Evolutionary conservation across 2,888 invertebrate species (phyloP).

Genomic region (Nomada goodeniana): DNA sequence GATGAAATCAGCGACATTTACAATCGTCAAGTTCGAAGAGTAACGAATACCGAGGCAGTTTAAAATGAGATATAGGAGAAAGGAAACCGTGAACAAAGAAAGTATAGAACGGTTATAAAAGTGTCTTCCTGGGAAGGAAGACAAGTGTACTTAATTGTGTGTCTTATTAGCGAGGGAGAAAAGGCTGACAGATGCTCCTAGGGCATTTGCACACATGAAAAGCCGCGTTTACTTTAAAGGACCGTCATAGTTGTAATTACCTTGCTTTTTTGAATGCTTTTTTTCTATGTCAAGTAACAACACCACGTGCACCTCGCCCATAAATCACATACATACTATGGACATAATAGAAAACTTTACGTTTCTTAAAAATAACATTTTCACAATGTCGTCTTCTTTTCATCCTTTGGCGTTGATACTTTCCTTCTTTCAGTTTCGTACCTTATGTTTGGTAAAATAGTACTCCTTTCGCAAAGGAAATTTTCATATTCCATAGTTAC

Average conservation of each 20-base stretch:
- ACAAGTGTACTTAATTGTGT: conserved; percentile 37
- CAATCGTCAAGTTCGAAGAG: neutral
- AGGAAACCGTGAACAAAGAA: conserved; percentile 28
- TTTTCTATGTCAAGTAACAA: neutral
- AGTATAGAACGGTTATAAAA: conserved; percentile 29
- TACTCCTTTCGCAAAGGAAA: no score
- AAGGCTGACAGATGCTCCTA: conserved; percentile 55
- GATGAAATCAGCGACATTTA: conserved; percentile 7
- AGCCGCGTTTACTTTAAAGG: conserved; percentile 66
- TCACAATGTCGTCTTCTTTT: neutral
- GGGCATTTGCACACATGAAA: conserved; percentile 65
- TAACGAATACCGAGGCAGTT: neutral
- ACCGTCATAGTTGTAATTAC: conserved; percentile 10
- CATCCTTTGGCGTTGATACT: neutral
- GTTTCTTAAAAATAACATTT: conserved; percentile 32
- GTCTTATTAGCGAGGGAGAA: conserved; percentile 48
- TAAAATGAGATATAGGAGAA: neutral
- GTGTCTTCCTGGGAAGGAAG: conserved; percentile 31
- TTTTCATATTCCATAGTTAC: no score
- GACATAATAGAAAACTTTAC: neutral
- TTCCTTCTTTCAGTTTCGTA: neutral
- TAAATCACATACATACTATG: neutral
- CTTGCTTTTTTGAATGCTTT: conserved; percentile 27
- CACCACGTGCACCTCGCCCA: neutral
- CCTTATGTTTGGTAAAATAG: neutral